These are phyloP conservation scores for Leptinotarsa defecta DNA, from an alignment of 1,140 invertebrate genomes.

Conservation along the genomic window DNA sequence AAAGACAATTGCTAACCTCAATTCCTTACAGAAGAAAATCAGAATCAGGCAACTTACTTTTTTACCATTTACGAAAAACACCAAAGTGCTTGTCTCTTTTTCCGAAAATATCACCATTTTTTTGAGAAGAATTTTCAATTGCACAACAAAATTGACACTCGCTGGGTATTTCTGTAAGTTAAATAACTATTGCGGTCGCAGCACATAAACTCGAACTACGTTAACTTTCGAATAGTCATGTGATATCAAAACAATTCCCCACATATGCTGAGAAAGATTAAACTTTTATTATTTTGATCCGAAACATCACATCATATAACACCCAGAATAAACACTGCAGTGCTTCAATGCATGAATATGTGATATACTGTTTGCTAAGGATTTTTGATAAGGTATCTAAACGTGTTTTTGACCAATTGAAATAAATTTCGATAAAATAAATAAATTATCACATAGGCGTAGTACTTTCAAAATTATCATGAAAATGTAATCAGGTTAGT, in stretches of 20 bases:
- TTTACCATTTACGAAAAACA: slow-evolving; percentile 61
- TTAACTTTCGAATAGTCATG: background rate
- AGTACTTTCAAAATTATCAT: too few relatives aligned
- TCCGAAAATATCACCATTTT: background rate
- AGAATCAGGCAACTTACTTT: slow-evolving; percentile 52
- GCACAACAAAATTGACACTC: background rate
- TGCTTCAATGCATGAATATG: background rate
- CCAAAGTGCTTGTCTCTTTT: slow-evolving; percentile 39
- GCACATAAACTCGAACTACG: background rate
- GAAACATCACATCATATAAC: background rate
- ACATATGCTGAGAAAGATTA: background rate
- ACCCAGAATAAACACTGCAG: background rate
- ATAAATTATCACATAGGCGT: too few relatives aligned
- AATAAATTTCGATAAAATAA: too few relatives aligned
- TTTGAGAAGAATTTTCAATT: background rate
- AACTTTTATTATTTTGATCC: slow-evolving; percentile 1
- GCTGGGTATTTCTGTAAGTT: too few relatives aligned
- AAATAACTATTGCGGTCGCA: background rate
- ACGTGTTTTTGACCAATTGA: too few relatives aligned
- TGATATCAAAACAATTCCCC: background rate
- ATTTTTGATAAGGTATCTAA: background rate
- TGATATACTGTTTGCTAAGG: background rate
- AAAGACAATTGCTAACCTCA: too few relatives aligned
- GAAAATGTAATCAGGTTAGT: too few relatives aligned
- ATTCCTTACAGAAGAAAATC: too few relatives aligned